Base-by-base conservation (phyloP, 2,797 vertebrate species). In the Yasuhikotakia modesta region DNA sequence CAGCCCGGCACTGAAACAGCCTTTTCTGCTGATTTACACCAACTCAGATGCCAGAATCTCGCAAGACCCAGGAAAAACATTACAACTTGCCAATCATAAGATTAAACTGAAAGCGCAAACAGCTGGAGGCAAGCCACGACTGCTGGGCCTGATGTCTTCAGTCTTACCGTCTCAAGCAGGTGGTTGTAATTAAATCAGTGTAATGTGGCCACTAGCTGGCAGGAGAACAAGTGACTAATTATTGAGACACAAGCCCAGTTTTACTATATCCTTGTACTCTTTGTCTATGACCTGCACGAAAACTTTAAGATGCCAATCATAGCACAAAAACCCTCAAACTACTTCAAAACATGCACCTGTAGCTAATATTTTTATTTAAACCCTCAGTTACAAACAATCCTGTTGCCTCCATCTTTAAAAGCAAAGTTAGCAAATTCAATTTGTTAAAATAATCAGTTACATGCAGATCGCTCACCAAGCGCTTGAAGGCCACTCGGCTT, bases 361-460 rank as follows among this genome's bases (percentile, higher is more conserved):
- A 14, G 24, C 5, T 12, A 35, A 19, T 11, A 39, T 35, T 19
- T 7, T 61, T 6, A 13, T 16, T 70, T 45, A 61, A 77, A 70
- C 45, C 5, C 46, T 69, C 35, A 13, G 39, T 70, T 67, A 39
- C 16, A 21, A 52, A 52, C 17, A 0, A 53, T 70, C 57, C 45
- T 19, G 17, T 63, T 78, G 43, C 50, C n/a, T 60, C 16, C 17
- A 46, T 60, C 55, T 12, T 50, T 43, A 72, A 66, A 87, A 84
- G 82, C 60, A 70, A 71, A 17, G 67, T 61, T 76, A 78, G 70
- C 75, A 61, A 82, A 86, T 86, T 80, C 77, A 71, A 81, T 87
- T 86, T 86, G 82, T 80, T 73, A 86, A 86, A 87, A 87, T 83
- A 89, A 85, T 84, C 87, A 85, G 86, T 79, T 77, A 81, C 46